Conservation (phyloP, 1,140 invertebrate species). For the Thaumatotibia leucotreta region DNA sequence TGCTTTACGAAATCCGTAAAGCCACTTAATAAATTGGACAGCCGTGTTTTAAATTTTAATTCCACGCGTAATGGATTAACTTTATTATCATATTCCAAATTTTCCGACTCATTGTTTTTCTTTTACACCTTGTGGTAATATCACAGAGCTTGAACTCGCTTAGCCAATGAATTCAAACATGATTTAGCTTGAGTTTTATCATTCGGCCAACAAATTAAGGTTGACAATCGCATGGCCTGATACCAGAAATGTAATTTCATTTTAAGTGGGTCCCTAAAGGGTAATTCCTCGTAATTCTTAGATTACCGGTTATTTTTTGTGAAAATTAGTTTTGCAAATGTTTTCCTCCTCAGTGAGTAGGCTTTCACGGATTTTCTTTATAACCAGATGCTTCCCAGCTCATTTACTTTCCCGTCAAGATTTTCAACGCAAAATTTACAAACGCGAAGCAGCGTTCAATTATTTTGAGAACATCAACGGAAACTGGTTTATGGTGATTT, state of each 20-base stretch:
- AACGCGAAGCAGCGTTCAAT: neutral
- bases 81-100: neutral
- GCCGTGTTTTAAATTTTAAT: neutral
- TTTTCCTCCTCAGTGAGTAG: neutral
- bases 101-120: neutral
- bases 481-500: too few relatives aligned
- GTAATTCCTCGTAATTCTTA: neutral
- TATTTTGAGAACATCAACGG: neutral
- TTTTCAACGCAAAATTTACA: neutral
- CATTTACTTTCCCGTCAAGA: neutral
- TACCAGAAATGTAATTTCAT: neutral
- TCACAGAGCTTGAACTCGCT: neutral
- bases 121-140: neutral
- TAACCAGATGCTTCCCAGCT: neutral
- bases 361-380: neutral
- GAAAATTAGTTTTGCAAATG: neutral
- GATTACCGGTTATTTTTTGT: conserved; percentile 8
- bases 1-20: neutral
- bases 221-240: neutral
- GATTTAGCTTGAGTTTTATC: neutral
- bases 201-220: neutral
- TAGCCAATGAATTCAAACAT: neutral
- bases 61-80: neutral
- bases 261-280: neutral
- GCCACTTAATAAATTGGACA: neutral